A percentile compares a stretch with the other conserved stretches of the same genome.
phyloP scores from a whole-genome alignment of 2,113 vertebrate species.

The sheep (Ovis aries) region ARS-UI_Ramb_v3.0 NC_056071.1:55461001-55461500 shows the following conservation, averaged over 20 bases:
- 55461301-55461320: neutral
- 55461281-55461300: neutral
- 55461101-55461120: neutral
- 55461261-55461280: neutral
- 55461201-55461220: neutral
- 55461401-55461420: neutral
- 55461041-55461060: neutral
- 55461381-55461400: neutral
- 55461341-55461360: neutral
- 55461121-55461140: neutral
- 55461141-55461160: neutral
- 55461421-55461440: neutral
- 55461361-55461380: neutral
- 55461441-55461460: neutral
- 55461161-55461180: neutral
- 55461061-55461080: neutral
- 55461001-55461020: accelerated
- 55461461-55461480: neutral
- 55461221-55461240: no score
- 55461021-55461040: neutral
- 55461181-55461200: neutral
- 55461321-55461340: neutral
- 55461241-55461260: neutral
- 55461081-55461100: neutral
- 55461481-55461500: neutral